Evolutionary conservation across 1,140 invertebrate genomes (phyloP).

Genomic region (Lucilia sericata): DNA sequence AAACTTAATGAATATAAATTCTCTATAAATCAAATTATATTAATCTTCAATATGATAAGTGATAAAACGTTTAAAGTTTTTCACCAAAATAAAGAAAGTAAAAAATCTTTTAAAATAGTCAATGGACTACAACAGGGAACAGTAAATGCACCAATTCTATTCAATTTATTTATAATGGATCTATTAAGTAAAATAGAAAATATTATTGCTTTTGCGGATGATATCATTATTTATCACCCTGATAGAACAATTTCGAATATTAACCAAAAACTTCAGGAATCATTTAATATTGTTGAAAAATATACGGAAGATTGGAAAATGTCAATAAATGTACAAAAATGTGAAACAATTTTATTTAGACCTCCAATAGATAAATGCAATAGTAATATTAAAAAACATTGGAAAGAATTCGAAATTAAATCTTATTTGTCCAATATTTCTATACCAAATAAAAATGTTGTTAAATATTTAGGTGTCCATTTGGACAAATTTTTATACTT

Average conservation of each 20-base stretch:
- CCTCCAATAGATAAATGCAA: slow-evolving; percentile 37
- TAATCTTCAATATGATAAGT: slow-evolving; percentile 33
- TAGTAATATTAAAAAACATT: neutral
- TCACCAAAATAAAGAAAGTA: neutral
- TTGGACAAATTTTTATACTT: slow-evolving; percentile 19
- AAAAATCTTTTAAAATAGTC: slow-evolving; percentile 11
- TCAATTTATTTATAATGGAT: slow-evolving; percentile 27
- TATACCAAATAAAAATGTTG: neutral
- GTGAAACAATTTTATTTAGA: slow-evolving; percentile 43
- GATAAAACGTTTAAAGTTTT: neutral
- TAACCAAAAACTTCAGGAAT: slow-evolving; percentile 18
- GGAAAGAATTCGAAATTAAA: neutral
- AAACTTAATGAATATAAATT: slow-evolving; percentile 26
- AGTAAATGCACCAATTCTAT: slow-evolving; percentile 22
- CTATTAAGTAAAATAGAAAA: neutral
- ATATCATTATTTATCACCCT: slow-evolving; percentile 25
- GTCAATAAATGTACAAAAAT: slow-evolving; percentile 31
- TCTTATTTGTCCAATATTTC: neutral
- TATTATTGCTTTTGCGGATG: slow-evolving; percentile 34
- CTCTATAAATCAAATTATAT: neutral
- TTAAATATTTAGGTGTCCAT: neutral
- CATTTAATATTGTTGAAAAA: slow-evolving; percentile 31
- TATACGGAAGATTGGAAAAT: slow-evolving; percentile 32
- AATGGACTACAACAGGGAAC: slow-evolving; percentile 40
- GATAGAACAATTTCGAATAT: slow-evolving; percentile 35